A percentile compares a stretch with the other conserved stretches of the same genome.
phyloP scores from a whole-genome alignment of 37 sponge, comb jelly and placozoan species.

The Theonella swinhoei region DNA sequence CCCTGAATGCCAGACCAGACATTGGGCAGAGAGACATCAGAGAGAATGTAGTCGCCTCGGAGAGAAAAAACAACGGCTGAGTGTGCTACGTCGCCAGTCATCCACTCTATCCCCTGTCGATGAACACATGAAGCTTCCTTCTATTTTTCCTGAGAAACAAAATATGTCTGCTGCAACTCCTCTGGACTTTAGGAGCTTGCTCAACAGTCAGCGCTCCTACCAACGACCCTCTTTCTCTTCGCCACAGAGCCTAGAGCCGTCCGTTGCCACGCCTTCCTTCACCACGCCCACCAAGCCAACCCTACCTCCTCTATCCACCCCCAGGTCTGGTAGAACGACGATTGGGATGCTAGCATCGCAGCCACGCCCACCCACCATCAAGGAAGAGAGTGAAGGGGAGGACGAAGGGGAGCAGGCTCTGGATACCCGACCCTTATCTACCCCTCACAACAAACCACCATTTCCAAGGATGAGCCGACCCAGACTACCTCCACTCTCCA shows the following conservation, averaged over 20 bases:
- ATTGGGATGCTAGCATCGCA: background rate
- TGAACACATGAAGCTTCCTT: background rate
- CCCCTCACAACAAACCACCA: too few relatives aligned
- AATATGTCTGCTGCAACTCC: background rate
- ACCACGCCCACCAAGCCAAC: background rate
- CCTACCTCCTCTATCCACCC: background rate
- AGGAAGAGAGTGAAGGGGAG: background rate
- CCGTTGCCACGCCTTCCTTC: background rate
- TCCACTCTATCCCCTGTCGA: constrained; percentile 26
- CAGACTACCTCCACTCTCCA: background rate
- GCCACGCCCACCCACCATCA: background rate
- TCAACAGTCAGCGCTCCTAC: background rate
- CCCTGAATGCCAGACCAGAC: constrained; percentile 67
- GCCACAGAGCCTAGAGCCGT: background rate
- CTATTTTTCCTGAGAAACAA: background rate
- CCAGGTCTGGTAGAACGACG: background rate
- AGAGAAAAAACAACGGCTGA: constrained; percentile 70
- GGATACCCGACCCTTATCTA: too few relatives aligned
- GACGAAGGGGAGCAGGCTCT: background rate
- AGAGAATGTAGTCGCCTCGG: constrained; percentile 64
- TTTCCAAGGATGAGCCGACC: background rate
- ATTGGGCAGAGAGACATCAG: constrained; percentile 73
- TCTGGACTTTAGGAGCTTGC: background rate
- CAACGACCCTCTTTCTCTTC: background rate
- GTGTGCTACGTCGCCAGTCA: constrained; percentile 30